These are phyloP conservation scores for Ciconia nigra DNA, from an alignment of 2,797 vertebrate species.

Conservation along the genomic window DNA sequence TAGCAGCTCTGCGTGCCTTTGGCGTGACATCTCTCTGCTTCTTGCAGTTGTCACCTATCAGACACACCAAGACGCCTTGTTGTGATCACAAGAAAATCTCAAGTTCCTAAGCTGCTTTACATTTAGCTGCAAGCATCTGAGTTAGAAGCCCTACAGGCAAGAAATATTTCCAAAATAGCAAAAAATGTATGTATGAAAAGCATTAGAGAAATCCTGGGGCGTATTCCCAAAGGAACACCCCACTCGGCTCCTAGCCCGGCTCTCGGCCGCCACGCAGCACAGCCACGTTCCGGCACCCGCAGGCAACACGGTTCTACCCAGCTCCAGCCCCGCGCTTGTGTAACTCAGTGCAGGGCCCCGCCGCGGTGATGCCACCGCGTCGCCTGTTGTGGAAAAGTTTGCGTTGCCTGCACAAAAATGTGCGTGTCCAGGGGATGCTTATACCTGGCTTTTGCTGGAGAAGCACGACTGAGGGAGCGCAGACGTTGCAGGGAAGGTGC, in stretches of 20 bases:
- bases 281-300: neutral
- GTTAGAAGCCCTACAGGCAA: neutral
- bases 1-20: neutral
- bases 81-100: neutral
- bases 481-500: neutral
- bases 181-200: neutral
- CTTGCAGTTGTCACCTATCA: neutral
- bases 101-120: neutral
- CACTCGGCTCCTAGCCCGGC: rapidly evolving
- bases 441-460: neutral
- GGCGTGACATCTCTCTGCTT: neutral
- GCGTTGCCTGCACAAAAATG: rapidly evolving
- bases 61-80: neutral
- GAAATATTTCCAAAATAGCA: neutral
- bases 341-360: neutral
- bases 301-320: rapidly evolving
- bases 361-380: neutral
- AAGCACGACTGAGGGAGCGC: rapidly evolving
- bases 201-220: neutral
- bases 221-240: rapidly evolving
- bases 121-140: neutral
- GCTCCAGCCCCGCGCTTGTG: rapidly evolving
- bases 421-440: neutral
- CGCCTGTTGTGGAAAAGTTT: too few relatives aligned
- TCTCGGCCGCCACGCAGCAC: rapidly evolving